Conservation (phyloP, 2,888 invertebrate species). For the Acronicta psi region DNA sequence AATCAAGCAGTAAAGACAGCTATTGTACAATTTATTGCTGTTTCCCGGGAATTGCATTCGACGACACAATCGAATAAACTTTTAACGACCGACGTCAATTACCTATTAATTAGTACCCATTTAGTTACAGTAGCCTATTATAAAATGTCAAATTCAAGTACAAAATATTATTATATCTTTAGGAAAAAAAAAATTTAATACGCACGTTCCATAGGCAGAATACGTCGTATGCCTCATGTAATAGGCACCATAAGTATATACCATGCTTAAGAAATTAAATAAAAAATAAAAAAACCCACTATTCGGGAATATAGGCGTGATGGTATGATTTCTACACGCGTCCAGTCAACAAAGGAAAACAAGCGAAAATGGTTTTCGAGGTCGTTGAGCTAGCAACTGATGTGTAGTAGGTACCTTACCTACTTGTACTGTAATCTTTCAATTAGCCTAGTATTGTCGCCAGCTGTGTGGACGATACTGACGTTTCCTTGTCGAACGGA, state of each 20-base stretch:
- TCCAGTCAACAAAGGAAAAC: conserved; percentile 17
- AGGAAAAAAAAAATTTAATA: too few species aligned
- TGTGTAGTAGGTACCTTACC: not conserved
- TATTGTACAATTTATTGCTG: conserved; percentile 35
- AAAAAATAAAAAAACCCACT: too few species aligned
- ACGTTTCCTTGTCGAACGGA: conserved; percentile 20
- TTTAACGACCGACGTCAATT: conserved; percentile 38
- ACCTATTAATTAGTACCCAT: not conserved
- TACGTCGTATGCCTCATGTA: too few species aligned
- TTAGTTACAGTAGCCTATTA: not conserved
- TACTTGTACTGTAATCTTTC: conserved; percentile 26
- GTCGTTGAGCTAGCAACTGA: conserved; percentile 3
- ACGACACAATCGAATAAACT: conserved; percentile 18
- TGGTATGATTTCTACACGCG: not conserved
- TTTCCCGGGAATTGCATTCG: conserved; percentile 47
- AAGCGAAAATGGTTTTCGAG: conserved; percentile 16
- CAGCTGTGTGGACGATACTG: conserved; percentile 2
- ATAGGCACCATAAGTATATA: too few species aligned
- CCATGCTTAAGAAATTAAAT: too few species aligned
- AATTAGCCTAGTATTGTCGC: conserved; percentile 22
- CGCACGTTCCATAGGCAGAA: too few species aligned
- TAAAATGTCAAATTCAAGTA: not conserved
- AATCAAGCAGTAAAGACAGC: conserved; percentile 28
- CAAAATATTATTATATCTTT: too few species aligned
- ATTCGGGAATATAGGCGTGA: too few species aligned